Conservation (phyloP, 1,140 invertebrate species). For the Uloborus diversus region DNA sequence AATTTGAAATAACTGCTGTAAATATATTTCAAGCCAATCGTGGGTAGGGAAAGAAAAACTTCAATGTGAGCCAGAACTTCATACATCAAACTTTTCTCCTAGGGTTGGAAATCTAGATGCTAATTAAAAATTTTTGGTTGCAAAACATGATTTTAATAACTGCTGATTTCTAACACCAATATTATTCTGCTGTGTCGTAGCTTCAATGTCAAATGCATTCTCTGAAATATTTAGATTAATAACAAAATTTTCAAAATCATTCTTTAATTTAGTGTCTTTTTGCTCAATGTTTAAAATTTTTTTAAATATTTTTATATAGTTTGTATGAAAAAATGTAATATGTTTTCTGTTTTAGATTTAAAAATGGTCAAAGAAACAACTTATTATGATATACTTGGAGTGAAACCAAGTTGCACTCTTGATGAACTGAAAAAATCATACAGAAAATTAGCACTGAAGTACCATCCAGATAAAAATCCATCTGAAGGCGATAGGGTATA, state of each 20-base stretch:
- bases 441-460: constrained; percentile 93
- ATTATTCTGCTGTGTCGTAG: too few relatives aligned
- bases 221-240: neutral
- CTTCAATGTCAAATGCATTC: too few relatives aligned
- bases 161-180: too few relatives aligned
- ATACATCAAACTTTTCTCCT: too few relatives aligned
- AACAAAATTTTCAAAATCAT: neutral
- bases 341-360: neutral
- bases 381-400: constrained; percentile 95
- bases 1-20: too few relatives aligned
- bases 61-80: too few relatives aligned
- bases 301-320: neutral
- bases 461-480: constrained; percentile 99
- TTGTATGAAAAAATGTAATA: too few relatives aligned
- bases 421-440: constrained; percentile 98
- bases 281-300: neutral
- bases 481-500: constrained; percentile 89
- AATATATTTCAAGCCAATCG: too few relatives aligned
- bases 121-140: too few relatives aligned
- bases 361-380: constrained; percentile 97
- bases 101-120: too few relatives aligned
- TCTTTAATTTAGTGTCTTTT: neutral
- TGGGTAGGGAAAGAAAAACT: too few relatives aligned
- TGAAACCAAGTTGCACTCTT: constrained; percentile 84
- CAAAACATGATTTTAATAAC: too few relatives aligned